Base-by-base conservation (phyloP, 2,797 vertebrate species). In the Enteromius viviparus region DNA sequence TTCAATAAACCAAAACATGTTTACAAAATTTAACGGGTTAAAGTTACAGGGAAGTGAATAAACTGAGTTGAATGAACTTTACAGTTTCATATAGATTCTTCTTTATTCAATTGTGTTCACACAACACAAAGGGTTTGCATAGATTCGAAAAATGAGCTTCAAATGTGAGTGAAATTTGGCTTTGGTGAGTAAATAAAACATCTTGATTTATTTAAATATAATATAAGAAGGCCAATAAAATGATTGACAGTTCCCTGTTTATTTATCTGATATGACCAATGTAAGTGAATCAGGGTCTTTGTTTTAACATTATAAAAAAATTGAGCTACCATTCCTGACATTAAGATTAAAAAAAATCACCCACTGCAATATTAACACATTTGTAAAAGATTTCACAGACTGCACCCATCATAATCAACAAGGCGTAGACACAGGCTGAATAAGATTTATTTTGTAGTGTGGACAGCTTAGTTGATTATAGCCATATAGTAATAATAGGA, bases 331-430 rank as follows among this genome's bases (percentile, higher is more conserved):
- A 58, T 58, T 76, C 9, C 47, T 74, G 29, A n/a, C 49, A 53
- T 74, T n/a, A 74, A 14, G 19, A 74, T 6, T 11, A n/a, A 7
- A 29, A 32, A 53, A 11, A 37, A n/a, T 21, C 3, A 19, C 62
- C 62, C 62, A 65, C 8, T 65, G 10, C 32, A 6, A 74, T 51
- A 74, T 49, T 71, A 49, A 34, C 23, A 49, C 26, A 29, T 71
- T 29, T 71, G 69, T 19, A 12, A 26, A 23, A 47, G n/a, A n/a
- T 70, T 70, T 68, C 21, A 42, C 65, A 1, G 34, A 6, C 65
- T 26, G 40, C 68, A 45, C 40, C 40, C 68, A 70, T 70, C n/a
- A 47, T 26, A 23, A 70, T 72, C 70, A 72, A 51, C 9, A 29
- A 72, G 15, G 15, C 4, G 15, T 29, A 51, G 45, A 3, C 70